Evolutionary conservation across 1,140 invertebrate species (phyloP), one percentile per base, ranked within the genome.

Genomic region (Lasioglossum albipes): DNA sequence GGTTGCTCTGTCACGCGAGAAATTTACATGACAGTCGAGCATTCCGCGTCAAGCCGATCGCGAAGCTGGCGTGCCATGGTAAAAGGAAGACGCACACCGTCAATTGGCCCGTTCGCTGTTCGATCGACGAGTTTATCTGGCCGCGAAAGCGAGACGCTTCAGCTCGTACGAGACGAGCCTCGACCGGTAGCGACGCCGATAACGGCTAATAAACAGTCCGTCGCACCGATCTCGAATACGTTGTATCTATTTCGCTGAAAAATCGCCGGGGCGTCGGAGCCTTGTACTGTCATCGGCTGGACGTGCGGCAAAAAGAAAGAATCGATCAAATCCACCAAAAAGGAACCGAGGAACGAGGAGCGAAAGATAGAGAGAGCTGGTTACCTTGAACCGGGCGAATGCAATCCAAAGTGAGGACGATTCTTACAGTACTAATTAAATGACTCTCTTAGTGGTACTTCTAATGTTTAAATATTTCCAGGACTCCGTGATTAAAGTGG

Each of bases 1-100:
- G 66, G 66, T 62, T 79, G 76, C 64, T 57, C 69, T 65, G 65
- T 73, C 81, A 73, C 59, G 76, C 70, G 76, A 67, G 76, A 79
- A 79, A 82, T 82, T 82, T 82, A 82, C 76, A 70, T 62, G 81
- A 79, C 81, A 72, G 68, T 62, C 42, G 22, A 67, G 68, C 76
- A 75, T 81, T 77, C 74, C 57, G 74, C 59, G 75, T 71, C 75
- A 57, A 66, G 52, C 42, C 61, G 36, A 77, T 81, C 68, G 66
- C 52, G 22, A 5, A 18, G 45, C 7, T 7, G 41, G 41, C 7
- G 5, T 49, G 64, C 22, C 22, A 20, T 16, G 18, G 52, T 66
- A 65, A 62, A 64, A 62, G 52, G 49, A 45, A 52, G 10, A 65
- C 36, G 36, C 36, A 36, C 36, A 36, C 36, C 20, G 41, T 31